Conservation (phyloP, 2,113 vertebrate genomes). For the Bothrops jararaca region DNA sequence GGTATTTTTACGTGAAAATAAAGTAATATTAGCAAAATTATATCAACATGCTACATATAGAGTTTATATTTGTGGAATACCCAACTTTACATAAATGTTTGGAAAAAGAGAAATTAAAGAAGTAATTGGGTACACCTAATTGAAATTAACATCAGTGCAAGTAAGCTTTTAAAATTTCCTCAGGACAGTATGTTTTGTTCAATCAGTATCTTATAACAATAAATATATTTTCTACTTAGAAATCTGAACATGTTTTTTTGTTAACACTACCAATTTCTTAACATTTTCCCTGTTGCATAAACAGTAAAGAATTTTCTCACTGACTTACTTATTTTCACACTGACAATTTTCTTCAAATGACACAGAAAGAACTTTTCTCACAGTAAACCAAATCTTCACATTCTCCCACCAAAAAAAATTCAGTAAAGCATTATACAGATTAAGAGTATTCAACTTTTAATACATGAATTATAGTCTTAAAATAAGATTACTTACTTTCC, state of each 20-base stretch:
- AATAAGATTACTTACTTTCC: slow-evolving; percentile 72
- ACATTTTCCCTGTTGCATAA: slow-evolving; percentile 30
- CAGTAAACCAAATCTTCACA: neutral
- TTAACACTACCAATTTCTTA: slow-evolving; percentile 11
- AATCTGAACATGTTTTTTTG: neutral
- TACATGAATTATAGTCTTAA: slow-evolving; percentile 6
- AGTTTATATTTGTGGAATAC: neutral
- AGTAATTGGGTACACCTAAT: neutral
- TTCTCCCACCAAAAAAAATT: neutral
- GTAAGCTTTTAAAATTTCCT: neutral
- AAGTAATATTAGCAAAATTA: neutral
- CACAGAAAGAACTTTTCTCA: neutral
- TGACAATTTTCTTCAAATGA: slow-evolving; percentile 2
- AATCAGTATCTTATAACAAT: slow-evolving; percentile 17
- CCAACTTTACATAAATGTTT: neutral
- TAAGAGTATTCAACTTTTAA: neutral
- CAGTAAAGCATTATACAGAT: neutral
- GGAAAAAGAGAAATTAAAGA: neutral
- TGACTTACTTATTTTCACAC: slow-evolving; percentile 15
- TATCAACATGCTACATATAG: neutral
- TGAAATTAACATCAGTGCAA: neutral
- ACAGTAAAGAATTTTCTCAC: slow-evolving; percentile 19
- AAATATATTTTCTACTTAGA: neutral
- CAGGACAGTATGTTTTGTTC: slow-evolving; percentile 10
- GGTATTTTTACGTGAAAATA: neutral